Conservation (phyloP, 2,113 vertebrate genomes). For the Psilopogon haemacephalus region DNA sequence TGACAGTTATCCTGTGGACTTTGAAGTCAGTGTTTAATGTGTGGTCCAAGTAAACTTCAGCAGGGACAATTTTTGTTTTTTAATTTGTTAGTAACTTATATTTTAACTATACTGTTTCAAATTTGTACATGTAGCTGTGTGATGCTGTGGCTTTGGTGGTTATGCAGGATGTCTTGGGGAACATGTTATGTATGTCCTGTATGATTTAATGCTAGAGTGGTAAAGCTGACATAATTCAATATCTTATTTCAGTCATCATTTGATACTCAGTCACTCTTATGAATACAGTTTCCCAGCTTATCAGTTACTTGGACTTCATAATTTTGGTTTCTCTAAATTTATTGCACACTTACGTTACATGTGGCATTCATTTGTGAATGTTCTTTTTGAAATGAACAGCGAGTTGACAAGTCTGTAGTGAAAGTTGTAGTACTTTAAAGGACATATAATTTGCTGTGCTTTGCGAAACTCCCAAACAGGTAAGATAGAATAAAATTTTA, state of each 20-base stretch:
- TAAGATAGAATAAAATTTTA: constrained; percentile 63
- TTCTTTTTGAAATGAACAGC: neutral
- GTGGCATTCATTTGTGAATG: neutral
- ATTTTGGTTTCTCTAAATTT: neutral
- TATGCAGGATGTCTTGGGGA: neutral
- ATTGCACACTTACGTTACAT: neutral
- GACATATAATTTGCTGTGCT: constrained; percentile 63
- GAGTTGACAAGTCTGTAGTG: neutral
- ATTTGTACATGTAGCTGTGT: neutral
- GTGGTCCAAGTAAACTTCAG: neutral
- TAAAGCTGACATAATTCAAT: neutral
- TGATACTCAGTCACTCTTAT: neutral
- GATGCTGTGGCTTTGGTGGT: neutral
- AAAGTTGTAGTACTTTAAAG: neutral
- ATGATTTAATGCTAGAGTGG: neutral
- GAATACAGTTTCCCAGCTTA: neutral
- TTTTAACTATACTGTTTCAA: neutral
- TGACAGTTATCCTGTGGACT: neutral
- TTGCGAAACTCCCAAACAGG: constrained; percentile 39
- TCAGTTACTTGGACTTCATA: neutral
- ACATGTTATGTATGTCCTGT: neutral
- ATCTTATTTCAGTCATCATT: neutral
- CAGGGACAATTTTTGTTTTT: neutral
- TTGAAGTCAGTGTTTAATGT: neutral
- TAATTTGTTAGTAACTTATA: neutral